Evolutionary conservation across 1,140 invertebrate genomes (phyloP).

Genomic region (Apolygus lucorum): DNA sequence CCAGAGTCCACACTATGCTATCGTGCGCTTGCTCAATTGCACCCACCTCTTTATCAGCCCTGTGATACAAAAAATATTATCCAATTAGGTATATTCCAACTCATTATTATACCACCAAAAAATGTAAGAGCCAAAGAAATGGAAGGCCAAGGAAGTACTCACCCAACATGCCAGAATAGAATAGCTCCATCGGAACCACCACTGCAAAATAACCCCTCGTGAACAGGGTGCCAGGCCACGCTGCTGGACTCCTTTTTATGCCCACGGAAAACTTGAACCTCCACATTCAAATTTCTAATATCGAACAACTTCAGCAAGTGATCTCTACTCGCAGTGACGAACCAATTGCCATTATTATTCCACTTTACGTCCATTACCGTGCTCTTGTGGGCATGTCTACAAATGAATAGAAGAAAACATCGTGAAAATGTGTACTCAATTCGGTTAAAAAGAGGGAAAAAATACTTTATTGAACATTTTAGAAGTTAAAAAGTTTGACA

Average conservation of each 20-base stretch:
- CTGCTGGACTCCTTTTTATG: conserved; percentile 98
- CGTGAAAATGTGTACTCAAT: too few relatives aligned
- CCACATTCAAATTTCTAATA: conserved; percentile 84
- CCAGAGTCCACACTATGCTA: conserved; percentile 96
- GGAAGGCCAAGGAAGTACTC: conserved; percentile 36
- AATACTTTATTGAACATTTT: too few relatives aligned
- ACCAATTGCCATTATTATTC: conserved; percentile 99
- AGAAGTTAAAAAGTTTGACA: too few relatives aligned
- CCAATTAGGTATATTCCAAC: conserved; percentile 20
- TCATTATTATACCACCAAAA: conserved; percentile 18
- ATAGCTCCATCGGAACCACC: conserved; percentile 97
- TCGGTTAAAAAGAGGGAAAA: too few relatives aligned
- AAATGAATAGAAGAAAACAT: too few relatives aligned
- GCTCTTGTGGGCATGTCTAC: conserved; percentile 95
- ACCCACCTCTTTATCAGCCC: conserved; percentile 95
- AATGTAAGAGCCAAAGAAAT: too few relatives aligned
- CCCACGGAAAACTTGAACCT: conserved; percentile 92
- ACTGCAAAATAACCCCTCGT: conserved; percentile 91
- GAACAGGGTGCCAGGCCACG: conserved; percentile 95
- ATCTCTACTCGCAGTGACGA: conserved; percentile 96
- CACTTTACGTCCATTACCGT: conserved; percentile 99
- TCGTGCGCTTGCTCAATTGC: conserved; percentile 97
- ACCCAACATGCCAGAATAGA: conserved; percentile 97
- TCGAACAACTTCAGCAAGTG: conserved; percentile 98
- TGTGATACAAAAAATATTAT: conserved; percentile 43